phyloP scores from a whole-genome alignment of 2,888 invertebrate species.

The Lepas anatifera region DNA sequence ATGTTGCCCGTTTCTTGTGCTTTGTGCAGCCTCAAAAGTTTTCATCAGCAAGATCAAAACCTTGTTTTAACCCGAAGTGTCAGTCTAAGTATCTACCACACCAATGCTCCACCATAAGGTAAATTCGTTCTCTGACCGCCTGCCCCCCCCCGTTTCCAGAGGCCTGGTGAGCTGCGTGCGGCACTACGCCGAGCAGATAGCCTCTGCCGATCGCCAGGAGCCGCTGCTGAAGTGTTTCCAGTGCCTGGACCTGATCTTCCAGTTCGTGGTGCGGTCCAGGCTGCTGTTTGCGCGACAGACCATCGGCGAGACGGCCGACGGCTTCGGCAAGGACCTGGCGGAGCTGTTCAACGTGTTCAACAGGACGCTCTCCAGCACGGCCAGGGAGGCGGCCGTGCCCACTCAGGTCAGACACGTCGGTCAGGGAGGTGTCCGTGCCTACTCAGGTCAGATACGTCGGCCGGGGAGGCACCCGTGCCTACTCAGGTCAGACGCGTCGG shows the following conservation, averaged over 20 bases:
- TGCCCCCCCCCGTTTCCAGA: conserved; percentile 39
- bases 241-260: conserved; percentile 82
- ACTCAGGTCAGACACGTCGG: background rate
- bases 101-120: too few relatives aligned
- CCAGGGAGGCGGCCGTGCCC: conserved; percentile 27
- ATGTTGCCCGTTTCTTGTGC: too few relatives aligned
- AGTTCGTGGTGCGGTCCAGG: conserved; percentile 79
- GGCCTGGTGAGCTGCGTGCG: conserved; percentile 78
- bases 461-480: too few relatives aligned
- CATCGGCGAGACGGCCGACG: conserved; percentile 68
- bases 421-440: too few relatives aligned
- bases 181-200: conserved; percentile 76
- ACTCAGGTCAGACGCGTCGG: too few relatives aligned
- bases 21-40: too few relatives aligned
- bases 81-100: too few relatives aligned
- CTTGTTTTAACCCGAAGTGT: too few relatives aligned
- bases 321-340: conserved; percentile 57
- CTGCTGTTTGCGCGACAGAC: conserved; percentile 71
- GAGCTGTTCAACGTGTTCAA: conserved; percentile 57
- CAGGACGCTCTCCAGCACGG: conserved; percentile 55
- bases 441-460: too few relatives aligned
- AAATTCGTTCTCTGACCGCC: too few relatives aligned
- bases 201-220: conserved; percentile 73
- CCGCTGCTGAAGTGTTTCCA: conserved; percentile 80
- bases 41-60: too few relatives aligned